These are phyloP conservation scores for Carcinoscorpius rotundicauda DNA, from an alignment of 1,140 invertebrate species.

Conservation along the genomic window DNA sequence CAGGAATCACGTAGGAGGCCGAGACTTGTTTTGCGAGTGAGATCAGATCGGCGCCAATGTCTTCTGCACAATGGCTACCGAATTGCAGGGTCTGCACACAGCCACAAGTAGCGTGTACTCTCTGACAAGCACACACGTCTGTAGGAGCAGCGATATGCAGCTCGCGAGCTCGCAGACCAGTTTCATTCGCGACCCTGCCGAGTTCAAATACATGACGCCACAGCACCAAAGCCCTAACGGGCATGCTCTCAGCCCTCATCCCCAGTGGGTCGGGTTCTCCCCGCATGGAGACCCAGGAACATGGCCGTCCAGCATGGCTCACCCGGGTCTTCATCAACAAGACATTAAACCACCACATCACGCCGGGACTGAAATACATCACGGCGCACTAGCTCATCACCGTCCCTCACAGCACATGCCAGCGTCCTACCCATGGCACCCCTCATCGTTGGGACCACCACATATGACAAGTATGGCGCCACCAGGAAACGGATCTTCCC, in stretches of 20 bases:
- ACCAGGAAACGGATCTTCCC: slow-evolving; percentile 15
- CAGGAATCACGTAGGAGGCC: too few relatives aligned
- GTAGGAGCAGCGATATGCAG: slow-evolving; percentile 1
- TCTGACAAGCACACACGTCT: neutral
- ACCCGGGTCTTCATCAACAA: slow-evolving; percentile 22
- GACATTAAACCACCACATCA: slow-evolving; percentile 9
- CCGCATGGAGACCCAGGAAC: slow-evolving; percentile 16
- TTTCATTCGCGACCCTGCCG: slow-evolving; percentile 1
- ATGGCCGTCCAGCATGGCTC: slow-evolving; percentile 12
- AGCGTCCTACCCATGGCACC: slow-evolving; percentile 12
- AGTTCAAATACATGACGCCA: neutral
- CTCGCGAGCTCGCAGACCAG: neutral
- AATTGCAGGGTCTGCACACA: neutral
- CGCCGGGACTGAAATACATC: slow-evolving; percentile 24
- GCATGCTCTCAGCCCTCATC: slow-evolving; percentile 23
- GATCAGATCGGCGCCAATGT: neutral
- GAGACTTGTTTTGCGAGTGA: too few relatives aligned
- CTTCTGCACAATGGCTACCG: neutral
- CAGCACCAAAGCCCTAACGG: slow-evolving; percentile 14
- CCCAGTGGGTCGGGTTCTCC: slow-evolving; percentile 14
- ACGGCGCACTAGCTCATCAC: slow-evolving; percentile 26
- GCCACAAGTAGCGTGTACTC: neutral
- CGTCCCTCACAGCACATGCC: slow-evolving; percentile 13
- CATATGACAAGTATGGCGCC: slow-evolving; percentile 9
- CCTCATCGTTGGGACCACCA: slow-evolving; percentile 7